Evolutionary conservation across 2,113 vertebrate genomes (phyloP), one percentile per base, ranked within the genome.

Genomic region (Ctenodactylus gundi): DNA sequence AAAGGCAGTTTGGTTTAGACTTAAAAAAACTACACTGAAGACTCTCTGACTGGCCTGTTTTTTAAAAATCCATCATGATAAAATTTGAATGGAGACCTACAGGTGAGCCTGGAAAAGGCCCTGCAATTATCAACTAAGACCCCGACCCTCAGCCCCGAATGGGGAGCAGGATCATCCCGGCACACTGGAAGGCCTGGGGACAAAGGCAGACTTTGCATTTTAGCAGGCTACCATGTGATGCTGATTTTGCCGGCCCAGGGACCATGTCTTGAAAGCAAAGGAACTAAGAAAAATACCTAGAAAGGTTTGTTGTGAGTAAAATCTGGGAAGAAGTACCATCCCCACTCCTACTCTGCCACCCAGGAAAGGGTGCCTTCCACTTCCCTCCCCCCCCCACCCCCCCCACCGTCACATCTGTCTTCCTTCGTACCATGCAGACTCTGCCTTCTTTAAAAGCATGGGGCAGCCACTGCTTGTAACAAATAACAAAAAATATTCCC

Each of bases 31-130:
- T 55, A 64, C 4, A 51, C 21, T 8, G 29, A 85, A 78, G 31
- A 4, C 57, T 83, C 68, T 62, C 27, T 53, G 78, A 96, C 67
- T 76, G 82, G 77, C 72, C 58, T 29, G 68, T 94, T 91, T 83
- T 34, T 12, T 9, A 15, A 44, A 78, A 91, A 88, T 70, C 89
- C 58, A 25, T 81, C 53, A 62, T 72, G 36, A 92, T 76, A 68
- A 87, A 90, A 82, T 67, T 17, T 81, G 91, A 70, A 44, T 51
- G 36, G 55, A 65, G 31, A 39, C 10, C 8, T 67, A 46, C 46
- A 55, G 44, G 75, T 65, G 8, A 60, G 60, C 39, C 55, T 58
- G 27, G 55, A 34, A 76, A 86, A 36, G 41, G 15, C 11, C 88
- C 65, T 31, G 31, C n/a, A 58, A 68, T 11, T 21, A 11, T 25